Evolutionary conservation across 2,888 invertebrate species (phyloP), one percentile per base, ranked within the genome.

Genomic region (Labia minor): DNA sequence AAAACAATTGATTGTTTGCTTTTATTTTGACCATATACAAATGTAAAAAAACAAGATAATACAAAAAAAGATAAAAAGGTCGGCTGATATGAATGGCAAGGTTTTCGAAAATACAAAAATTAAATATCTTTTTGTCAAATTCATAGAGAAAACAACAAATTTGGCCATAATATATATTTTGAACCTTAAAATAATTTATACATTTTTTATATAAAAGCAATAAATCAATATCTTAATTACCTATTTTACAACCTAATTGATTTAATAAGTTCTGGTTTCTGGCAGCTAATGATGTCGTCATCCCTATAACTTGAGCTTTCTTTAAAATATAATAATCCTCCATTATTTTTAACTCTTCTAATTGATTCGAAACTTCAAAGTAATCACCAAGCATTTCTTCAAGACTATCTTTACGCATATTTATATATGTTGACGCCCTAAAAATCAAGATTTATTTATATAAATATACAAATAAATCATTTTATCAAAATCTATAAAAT

Each of bases 261-360:
- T 73, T 71, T n/a, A 79, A 68, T 8, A 77, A 67, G 1, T 71
- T 68, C 26, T 75, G 73, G 21, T 75, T 72, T 68, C 75, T 76
- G 2, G 79, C 78, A 1, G 78, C 78, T 20, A 79, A 78, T 0
- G 79, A 77, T 0, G 79, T 79, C 2, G 79, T 79, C 72, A 78
- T 75, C 20, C 77, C 77, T 61, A 69, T 72, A 16, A 68, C 68
- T 18, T 68, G 69, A 68, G 81, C 81, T 0, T 78, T 73, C 67
- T 77, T 79, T 73, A 85, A 80, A 61, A 82, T 77, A 71, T 82
- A 80, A 4, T 82, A 80, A 70, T 87, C 85, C 64, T 82, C 81
- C 4, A 85, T 78, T 0, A 81, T 80, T 1, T 79, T 78, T 21
- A 83, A 75, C 67, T 84, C 84, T 11, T 80, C 80, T 62, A 82